These are phyloP conservation scores for Polyommatus iphigenia DNA, from an alignment of 2,888 invertebrate species.

Conservation along the genomic window DNA sequence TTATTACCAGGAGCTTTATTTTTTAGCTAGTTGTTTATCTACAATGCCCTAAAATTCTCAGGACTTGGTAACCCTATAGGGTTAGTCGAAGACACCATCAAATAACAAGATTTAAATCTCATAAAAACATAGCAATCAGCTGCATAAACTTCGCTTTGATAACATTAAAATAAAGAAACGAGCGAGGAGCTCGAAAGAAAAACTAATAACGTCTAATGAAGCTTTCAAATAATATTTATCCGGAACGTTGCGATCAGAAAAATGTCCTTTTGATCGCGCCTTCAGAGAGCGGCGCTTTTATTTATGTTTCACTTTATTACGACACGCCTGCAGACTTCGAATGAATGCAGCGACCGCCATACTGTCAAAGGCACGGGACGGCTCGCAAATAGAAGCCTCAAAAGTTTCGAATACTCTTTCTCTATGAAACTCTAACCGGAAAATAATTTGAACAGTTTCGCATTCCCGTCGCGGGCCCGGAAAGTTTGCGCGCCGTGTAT, in stretches of 20 bases:
- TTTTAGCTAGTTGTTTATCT: no score
- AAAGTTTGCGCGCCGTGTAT: conserved; percentile 3
- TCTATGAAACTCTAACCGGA: conserved; percentile 32
- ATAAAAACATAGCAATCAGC: not conserved
- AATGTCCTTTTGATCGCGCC: conserved; percentile 38
- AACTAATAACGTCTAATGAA: conserved; percentile 16
- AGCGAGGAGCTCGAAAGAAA: not conserved
- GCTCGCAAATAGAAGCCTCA: conserved; percentile 48
- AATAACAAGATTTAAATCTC: not conserved
- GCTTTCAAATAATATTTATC: conserved; percentile 5
- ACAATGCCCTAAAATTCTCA: no score
- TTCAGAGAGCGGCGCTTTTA: conserved; percentile 43
- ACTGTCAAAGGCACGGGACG: conserved; percentile 54
- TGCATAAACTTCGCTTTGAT: not conserved
- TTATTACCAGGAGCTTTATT: no score
- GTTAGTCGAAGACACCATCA: not conserved
- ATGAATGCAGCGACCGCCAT: conserved; percentile 47
- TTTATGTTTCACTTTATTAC: conserved; percentile 55
- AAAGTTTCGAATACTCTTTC: conserved; percentile 36
- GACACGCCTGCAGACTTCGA: conserved; percentile 44
- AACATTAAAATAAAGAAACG: not conserved
- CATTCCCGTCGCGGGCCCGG: conserved; percentile 29
- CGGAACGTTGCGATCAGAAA: conserved; percentile 33
- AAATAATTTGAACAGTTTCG: conserved; percentile 37
- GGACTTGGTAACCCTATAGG: no score